phyloP scores from a whole-genome alignment of 2,888 invertebrate genomes.

The Chrysolina americana region DNA sequence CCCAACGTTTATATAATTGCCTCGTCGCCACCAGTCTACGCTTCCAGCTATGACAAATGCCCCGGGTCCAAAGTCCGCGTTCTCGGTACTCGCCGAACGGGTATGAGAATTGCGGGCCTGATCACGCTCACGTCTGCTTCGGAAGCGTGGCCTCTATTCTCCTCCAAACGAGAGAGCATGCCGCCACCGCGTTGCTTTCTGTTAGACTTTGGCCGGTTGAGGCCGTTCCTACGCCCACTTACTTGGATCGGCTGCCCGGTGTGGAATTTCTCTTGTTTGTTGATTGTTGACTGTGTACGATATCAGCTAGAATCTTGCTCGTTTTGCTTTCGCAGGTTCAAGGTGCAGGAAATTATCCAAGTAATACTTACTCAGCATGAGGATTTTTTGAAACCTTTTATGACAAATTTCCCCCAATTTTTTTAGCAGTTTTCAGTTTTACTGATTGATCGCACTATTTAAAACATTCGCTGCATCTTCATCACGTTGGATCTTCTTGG shows the following conservation, averaged over 20 bases:
- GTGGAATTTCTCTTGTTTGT: constrained; percentile 13
- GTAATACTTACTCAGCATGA: no score
- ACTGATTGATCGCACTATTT: no score
- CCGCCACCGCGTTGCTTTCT: constrained; percentile 30
- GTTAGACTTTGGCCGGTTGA: constrained; percentile 20
- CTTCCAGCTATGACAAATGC: constrained; percentile 4
- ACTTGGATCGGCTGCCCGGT: background rate
- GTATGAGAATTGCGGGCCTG: constrained; percentile 14
- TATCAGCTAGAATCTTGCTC: background rate
- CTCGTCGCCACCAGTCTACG: constrained; percentile 14
- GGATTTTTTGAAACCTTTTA: no score
- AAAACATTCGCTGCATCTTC: no score
- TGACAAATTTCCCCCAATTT: no score
- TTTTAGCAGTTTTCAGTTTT: no score
- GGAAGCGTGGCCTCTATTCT: constrained; percentile 34
- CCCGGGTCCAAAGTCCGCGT: constrained; percentile 16
- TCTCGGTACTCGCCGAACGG: constrained; percentile 4
- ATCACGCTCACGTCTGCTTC: constrained; percentile 9
- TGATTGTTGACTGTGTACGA: background rate
- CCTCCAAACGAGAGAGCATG: constrained; percentile 39
- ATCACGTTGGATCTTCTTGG: no score
- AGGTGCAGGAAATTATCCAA: no score
- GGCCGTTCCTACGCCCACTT: constrained; percentile 12
- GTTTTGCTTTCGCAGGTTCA: no score
- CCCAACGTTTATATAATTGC: background rate